phyloP scores from a whole-genome alignment of 1,140 invertebrate genomes.

The Trissolcus basalis region DNA sequence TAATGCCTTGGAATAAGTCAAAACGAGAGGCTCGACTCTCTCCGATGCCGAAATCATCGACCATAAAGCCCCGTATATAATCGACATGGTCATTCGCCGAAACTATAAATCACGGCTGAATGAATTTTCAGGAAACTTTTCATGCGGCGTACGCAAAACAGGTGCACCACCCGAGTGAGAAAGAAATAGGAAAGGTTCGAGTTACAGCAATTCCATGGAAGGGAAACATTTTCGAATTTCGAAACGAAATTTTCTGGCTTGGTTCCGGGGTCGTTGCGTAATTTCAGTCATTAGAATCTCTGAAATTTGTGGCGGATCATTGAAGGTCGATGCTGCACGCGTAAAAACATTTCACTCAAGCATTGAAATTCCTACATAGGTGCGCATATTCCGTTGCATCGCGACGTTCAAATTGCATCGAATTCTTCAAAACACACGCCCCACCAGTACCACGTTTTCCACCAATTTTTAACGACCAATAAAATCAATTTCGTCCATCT shows the following conservation, averaged over 20 bases:
- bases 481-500: too few relatives aligned
- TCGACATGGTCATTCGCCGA: constrained; percentile 21
- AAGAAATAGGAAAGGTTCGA: too few relatives aligned
- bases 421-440: too few relatives aligned
- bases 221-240: too few relatives aligned
- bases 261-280: too few relatives aligned
- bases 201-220: too few relatives aligned
- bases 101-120: constrained; percentile 17
- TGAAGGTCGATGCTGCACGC: constrained; percentile 40
- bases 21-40: constrained; percentile 9
- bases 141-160: neutral
- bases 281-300: constrained; percentile 9
- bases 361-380: constrained; percentile 66
- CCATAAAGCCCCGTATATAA: constrained; percentile 36
- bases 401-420: constrained; percentile 46
- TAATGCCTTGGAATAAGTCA: constrained; percentile 19
- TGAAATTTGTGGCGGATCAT: constrained; percentile 27
- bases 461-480: too few relatives aligned
- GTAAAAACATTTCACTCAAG: constrained; percentile 59
- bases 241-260: too few relatives aligned
- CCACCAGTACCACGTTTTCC: too few relatives aligned
- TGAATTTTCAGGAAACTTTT: neutral
- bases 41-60: constrained; percentile 19
- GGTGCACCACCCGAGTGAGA: too few relatives aligned
- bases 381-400: constrained; percentile 56